phyloP scores from a whole-genome alignment of 2,113 vertebrate species.

The Triplophysa rosa region DNA sequence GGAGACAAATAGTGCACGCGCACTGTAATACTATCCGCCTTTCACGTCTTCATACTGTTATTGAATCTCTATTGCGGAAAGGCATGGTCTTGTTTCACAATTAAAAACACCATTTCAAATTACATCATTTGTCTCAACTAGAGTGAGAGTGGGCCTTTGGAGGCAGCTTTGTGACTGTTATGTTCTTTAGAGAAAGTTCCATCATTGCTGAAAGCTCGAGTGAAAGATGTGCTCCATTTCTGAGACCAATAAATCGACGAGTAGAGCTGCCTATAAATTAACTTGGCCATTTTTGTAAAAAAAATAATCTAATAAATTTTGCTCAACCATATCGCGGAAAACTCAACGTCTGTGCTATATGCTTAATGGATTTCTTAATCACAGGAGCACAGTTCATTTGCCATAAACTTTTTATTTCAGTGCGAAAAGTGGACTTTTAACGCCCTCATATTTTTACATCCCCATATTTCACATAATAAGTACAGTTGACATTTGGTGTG shows the following conservation, averaged over 20 bases:
- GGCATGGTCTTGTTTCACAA: conserved; percentile 4
- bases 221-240: neutral
- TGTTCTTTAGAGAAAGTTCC: neutral
- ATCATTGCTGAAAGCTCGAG: conserved; percentile 1
- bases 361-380: conserved; percentile 34
- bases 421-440: conserved; percentile 10
- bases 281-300: conserved; percentile 10
- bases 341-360: neutral
- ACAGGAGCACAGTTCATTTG: neutral
- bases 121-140: neutral
- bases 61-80: conserved; percentile 18
- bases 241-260: neutral
- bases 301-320: conserved; percentile 12
- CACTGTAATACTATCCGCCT: conserved; percentile 46
- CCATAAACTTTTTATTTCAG: conserved; percentile 28
- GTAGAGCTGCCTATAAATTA: conserved; percentile 4
- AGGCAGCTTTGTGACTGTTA: neutral
- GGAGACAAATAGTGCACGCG: conserved; percentile 67
- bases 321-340: neutral
- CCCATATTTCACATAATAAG: conserved; percentile 7
- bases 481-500: neutral
- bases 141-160: neutral
- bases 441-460: neutral
- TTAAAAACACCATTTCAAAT: conserved; percentile 19
- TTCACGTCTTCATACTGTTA: conserved; percentile 14